Evolutionary conservation across 1,140 invertebrate species (phyloP), one percentile per base, ranked within the genome.

Genomic region (Apis laboriosa): DNA sequence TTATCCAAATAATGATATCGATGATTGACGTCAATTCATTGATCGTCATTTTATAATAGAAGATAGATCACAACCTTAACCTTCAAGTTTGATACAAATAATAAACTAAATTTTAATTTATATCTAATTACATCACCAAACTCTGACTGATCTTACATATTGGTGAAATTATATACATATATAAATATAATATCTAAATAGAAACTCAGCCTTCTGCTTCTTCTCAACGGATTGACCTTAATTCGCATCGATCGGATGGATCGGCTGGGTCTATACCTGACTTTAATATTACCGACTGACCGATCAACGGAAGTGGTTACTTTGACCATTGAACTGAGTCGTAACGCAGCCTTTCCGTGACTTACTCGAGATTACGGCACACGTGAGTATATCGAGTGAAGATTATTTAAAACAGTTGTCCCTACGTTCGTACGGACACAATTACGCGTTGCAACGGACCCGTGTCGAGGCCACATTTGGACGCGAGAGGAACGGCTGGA

Each of bases 191-290:
- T 43, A 0, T 43, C 34, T 43, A 43, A 43, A 43, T 43, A 43
- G 34, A 43, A 43, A 43, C 34, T 43, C 34, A 34, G 34, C 34
- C 34, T 43, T 4, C 34, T 43, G 34, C 34, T 7, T 43, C 34
- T 75, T 55, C 61, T 13, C 73, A 51, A 49, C 64, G 74, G 80
- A 84, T 84, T 78, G 86, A 74, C 84, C 79, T 85, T 86, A 86
- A 86, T 86, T 86, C 77, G 74, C 51, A 1, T 34, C 84, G 84
- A 86, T 85, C 85, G 85, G 34, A 86, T 87, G 76, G 70, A 56
- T 77, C 86, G 60, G 75, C 64, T 83, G 84, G 71, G 80, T 84
- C 84, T 77, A 84, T 84, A 87, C 80, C 76, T 84, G 76, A 83
- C 76, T 86, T 43, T 74, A 84, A 80, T 82, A 86, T 86, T 60